Evolutionary conservation across 2,797 vertebrate species (phyloP).

Genomic region (Kryptolebias ocellatus): DNA sequence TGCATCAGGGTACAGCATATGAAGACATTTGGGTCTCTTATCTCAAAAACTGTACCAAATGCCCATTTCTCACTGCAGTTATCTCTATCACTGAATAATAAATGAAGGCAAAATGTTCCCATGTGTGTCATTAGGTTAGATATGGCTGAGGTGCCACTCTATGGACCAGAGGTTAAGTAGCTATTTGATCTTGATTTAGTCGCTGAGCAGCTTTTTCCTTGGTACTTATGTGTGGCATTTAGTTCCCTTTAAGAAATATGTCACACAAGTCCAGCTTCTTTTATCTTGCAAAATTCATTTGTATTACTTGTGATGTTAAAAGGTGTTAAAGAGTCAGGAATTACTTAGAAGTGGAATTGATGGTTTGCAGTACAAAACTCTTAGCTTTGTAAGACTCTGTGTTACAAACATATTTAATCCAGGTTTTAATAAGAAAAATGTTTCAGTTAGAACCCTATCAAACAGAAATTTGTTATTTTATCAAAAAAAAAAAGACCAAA

Average conservation of each 20-base stretch:
- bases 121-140: constrained; percentile 25
- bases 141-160: constrained; percentile 36
- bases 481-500: background rate
- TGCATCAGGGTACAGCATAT: constrained; percentile 9
- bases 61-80: constrained; percentile 42
- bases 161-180: constrained; percentile 47
- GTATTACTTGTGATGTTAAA: background rate
- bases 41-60: constrained; percentile 21
- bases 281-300: constrained; percentile 23
- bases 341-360: background rate
- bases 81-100: constrained; percentile 44
- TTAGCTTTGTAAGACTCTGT: background rate
- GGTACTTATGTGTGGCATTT: constrained; percentile 26
- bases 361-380: background rate
- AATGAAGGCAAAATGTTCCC: constrained; percentile 26
- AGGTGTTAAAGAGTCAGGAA: background rate
- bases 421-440: too few relatives aligned
- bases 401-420: background rate
- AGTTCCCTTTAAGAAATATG: constrained; percentile 14
- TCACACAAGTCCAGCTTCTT: constrained; percentile 1
- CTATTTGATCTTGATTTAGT: constrained; percentile 46
- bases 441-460: too few relatives aligned
- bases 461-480: too few relatives aligned
- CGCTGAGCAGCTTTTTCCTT: constrained; percentile 36
- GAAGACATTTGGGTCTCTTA: constrained; percentile 21